Base-by-base conservation (phyloP, 2,113 vertebrate genomes). In the Salvelinus sp. region DNA sequence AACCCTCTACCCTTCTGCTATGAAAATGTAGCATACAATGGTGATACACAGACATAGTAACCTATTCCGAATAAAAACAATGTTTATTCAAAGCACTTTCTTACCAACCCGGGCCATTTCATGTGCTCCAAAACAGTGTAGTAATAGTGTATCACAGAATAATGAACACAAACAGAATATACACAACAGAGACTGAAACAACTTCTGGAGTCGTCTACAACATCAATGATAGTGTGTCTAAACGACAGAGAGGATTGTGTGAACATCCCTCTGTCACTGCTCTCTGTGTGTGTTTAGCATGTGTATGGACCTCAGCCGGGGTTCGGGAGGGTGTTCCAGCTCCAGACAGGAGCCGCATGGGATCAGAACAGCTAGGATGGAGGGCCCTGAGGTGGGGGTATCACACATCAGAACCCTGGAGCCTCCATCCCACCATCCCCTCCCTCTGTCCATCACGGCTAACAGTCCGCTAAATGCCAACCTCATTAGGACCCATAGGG, bases 381-480 rank as follows among this genome's bases (percentile, higher is more conserved):
- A 77, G 22, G 22, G 47, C 23, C 64, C 69, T 72, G 68, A 25
- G 60, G 75, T 64, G 47, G 74, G 70, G 30, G 23, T 1, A 73
- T 73, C 72, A 25, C 38, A 73, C 28, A 38, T 73, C 58, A 73
- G 58, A 62, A 25, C 64, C 25, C 22, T 66, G 25, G 23, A 13
- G 13, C 64, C 12, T 66, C 64, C 64, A 14, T 16, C 25, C 38
- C 69, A 50, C 48, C 6, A 4, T 3, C 25, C 7, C 38, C 38
- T 2, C 25, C 79, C 75, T 66, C 54, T 2, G 77, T 14, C 77
- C 75, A 80, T 81, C 60, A 22, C 60, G 28, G 76, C 77, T 67
- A 88, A 90, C 64, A 57, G 76, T 76, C 75, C 66, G 86, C 74
- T 85, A 54, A 44, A 44, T 85, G 76, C 79, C 81, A 63, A 72